Evolutionary conservation across 2,888 invertebrate species (phyloP).

Genomic region (Noctua janthina): DNA sequence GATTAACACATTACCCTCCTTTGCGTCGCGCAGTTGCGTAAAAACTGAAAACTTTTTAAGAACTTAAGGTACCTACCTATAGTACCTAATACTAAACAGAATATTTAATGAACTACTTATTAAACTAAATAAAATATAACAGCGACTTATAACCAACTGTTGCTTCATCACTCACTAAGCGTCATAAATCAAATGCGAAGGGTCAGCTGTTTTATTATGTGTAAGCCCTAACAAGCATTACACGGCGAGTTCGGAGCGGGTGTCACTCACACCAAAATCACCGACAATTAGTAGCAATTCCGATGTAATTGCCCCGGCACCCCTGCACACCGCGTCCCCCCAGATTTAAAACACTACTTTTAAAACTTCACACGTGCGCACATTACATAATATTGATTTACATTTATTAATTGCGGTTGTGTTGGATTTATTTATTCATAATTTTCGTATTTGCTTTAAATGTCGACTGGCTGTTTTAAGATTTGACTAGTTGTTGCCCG

Average conservation of each 20-base stretch:
- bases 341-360: conserved; percentile 56
- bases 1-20: too few species aligned
- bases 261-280: conserved; percentile 63
- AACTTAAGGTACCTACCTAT: too few species aligned
- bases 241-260: conserved; percentile 28
- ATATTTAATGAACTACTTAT: background rate
- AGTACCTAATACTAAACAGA: background rate
- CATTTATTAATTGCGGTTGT: conserved; percentile 14
- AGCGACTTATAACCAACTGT: background rate
- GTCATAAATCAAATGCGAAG: conserved; percentile 14
- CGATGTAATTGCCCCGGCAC: conserved; percentile 58
- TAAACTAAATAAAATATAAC: background rate
- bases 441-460: background rate
- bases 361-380: conserved; percentile 34
- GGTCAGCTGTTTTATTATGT: conserved; percentile 8
- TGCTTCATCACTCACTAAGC: background rate
- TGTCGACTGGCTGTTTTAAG: background rate
- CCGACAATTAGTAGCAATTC: conserved; percentile 65
- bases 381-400: conserved; percentile 38
- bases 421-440: background rate
- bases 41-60: too few species aligned
- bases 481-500: background rate
- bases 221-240: conserved; percentile 47
- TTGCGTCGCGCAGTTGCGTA: too few species aligned
- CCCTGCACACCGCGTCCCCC: conserved; percentile 47